A percentile compares a stretch with the other conserved stretches of the same genome.
These are phyloP conservation scores for Silvanus unidentatus DNA, from an alignment of 2,888 invertebrate species.

Conservation along the genomic window DNA sequence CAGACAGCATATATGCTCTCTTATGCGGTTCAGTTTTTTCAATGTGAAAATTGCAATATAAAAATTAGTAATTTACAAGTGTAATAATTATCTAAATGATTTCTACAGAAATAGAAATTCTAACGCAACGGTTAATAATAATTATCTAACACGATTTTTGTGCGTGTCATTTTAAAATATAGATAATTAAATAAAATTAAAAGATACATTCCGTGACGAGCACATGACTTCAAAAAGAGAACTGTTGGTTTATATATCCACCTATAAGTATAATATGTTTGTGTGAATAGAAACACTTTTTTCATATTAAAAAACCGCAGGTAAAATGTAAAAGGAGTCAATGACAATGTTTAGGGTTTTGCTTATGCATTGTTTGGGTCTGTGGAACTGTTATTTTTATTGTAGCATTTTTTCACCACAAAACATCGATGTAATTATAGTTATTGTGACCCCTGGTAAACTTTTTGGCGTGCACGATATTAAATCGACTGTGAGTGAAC, in stretches of 20 bases:
- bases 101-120: slow-evolving; percentile 12
- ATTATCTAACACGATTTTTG: slow-evolving; percentile 24
- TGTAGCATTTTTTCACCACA: slow-evolving; percentile 25
- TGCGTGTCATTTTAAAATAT: slow-evolving; percentile 25
- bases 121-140: slow-evolving; percentile 13
- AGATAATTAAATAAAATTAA: slow-evolving; percentile 31
- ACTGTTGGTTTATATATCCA: no score
- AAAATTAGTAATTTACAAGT: slow-evolving; percentile 11
- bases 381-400: slow-evolving; percentile 27
- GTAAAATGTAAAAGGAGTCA: slow-evolving; percentile 22
- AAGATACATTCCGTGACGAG: slow-evolving; percentile 29
- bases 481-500: no score
- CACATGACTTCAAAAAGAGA: slow-evolving; percentile 3
- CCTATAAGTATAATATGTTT: slow-evolving; percentile 7
- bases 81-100: slow-evolving; percentile 12
- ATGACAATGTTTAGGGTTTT: slow-evolving; percentile 36
- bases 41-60: slow-evolving; percentile 1
- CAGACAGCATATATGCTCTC: background rate
- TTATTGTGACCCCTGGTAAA: slow-evolving; percentile 16
- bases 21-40: background rate
- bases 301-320: slow-evolving; percentile 23
- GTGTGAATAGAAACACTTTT: slow-evolving; percentile 33
- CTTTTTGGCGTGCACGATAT: no score
- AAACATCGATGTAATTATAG: slow-evolving; percentile 32
- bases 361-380: slow-evolving; percentile 30